A percentile compares a stretch with the other conserved stretches of the same genome.
These are phyloP conservation scores for Cryptophagus acutangulus DNA, from an alignment of 2,888 invertebrate species.

Conservation along the genomic window DNA sequence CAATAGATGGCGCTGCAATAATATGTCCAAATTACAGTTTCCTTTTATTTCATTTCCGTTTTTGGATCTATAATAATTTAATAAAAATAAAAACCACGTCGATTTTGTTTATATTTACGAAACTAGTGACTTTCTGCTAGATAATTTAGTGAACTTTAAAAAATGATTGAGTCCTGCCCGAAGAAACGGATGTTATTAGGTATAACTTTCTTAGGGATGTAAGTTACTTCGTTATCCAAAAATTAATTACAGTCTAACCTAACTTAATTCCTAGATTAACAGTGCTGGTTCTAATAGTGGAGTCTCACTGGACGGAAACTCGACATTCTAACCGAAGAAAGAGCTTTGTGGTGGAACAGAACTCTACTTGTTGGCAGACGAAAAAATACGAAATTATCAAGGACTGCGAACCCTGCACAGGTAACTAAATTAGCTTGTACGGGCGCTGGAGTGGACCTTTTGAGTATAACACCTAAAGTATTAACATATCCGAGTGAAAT, in stretches of 20 bases:
- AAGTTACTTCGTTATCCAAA: constrained; percentile 45
- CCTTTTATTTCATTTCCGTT: no score
- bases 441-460: no score
- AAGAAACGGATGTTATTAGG: constrained; percentile 79
- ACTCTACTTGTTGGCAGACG: constrained; percentile 70
- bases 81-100: no score
- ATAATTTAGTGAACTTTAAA: no score
- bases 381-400: constrained; percentile 67
- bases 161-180: constrained; percentile 81
- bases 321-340: constrained; percentile 51
- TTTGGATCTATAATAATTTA: no score
- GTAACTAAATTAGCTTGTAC: no score
- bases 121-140: no score
- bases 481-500: no score
- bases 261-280: constrained; percentile 58
- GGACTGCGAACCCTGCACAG: constrained; percentile 82
- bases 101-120: no score
- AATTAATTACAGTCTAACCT: constrained; percentile 9
- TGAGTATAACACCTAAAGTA: no score
- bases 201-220: constrained; percentile 70
- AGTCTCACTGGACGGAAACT: constrained; percentile 67
- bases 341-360: constrained; percentile 67
- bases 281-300: constrained; percentile 73
- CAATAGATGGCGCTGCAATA: no score
- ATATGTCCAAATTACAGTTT: no score